phyloP scores from a whole-genome alignment of 1,140 invertebrate species.

The Mylabris phalerata region DNA sequence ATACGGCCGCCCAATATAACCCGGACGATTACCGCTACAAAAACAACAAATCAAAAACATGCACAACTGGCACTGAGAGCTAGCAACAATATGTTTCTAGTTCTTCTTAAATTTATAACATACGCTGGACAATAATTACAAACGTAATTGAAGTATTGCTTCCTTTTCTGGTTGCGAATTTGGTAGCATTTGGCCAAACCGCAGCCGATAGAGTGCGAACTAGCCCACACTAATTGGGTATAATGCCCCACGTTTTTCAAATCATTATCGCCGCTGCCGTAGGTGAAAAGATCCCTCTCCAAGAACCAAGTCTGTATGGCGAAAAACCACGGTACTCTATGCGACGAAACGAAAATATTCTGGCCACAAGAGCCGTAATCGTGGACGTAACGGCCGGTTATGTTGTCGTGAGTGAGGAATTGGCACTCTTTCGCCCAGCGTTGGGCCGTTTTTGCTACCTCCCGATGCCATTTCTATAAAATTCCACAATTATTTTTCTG shows the following conservation, averaged over 20 bases:
- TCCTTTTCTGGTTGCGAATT: slow-evolving; percentile 45
- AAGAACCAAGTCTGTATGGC: slow-evolving; percentile 73
- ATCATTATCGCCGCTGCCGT: slow-evolving; percentile 54
- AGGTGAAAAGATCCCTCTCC: slow-evolving; percentile 69
- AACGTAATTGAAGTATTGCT: slow-evolving; percentile 72
- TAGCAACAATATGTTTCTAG: not conserved
- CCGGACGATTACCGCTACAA: slow-evolving; percentile 63
- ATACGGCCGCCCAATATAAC: slow-evolving; percentile 58
- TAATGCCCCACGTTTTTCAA: slow-evolving; percentile 68
- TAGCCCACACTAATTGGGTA: slow-evolving; percentile 78
- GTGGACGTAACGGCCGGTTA: slow-evolving; percentile 56
- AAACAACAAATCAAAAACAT: slow-evolving; percentile 22
- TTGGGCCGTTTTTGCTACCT: slow-evolving; percentile 63
- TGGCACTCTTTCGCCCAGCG: slow-evolving; percentile 65
- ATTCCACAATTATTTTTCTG: too few species aligned
- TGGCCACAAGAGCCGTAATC: slow-evolving; percentile 70
- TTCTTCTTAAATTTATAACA: slow-evolving; percentile 37
- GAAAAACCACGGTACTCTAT: slow-evolving; percentile 77
- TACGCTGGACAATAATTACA: slow-evolving; percentile 83
- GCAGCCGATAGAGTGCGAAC: slow-evolving; percentile 70
- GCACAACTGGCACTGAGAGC: not conserved
- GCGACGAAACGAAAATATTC: slow-evolving; percentile 75
- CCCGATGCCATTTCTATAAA: slow-evolving; percentile 51
- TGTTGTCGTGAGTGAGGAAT: slow-evolving; percentile 62
- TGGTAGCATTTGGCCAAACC: slow-evolving; percentile 61